A percentile compares a stretch with the other conserved stretches of the same genome.
phyloP scores from a whole-genome alignment of 2,113 vertebrate species.

The Saguinus midas region DNA sequence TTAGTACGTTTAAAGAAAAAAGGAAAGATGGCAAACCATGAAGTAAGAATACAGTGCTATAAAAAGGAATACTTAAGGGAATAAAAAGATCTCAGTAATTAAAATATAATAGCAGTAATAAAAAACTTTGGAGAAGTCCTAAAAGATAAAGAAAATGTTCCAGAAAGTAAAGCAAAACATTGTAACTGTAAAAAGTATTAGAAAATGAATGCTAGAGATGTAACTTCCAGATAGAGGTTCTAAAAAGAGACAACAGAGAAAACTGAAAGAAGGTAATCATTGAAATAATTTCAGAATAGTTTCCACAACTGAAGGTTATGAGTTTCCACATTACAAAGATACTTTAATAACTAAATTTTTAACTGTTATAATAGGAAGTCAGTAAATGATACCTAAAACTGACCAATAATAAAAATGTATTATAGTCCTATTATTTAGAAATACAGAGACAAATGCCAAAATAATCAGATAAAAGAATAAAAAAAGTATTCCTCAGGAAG shows the following conservation, averaged over 20 bases:
- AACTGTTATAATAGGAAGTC: not conserved
- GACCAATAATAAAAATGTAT: not conserved
- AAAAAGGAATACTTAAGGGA: not conserved
- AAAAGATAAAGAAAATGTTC: not conserved
- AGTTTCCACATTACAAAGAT: not conserved
- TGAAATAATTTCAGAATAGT: not conserved
- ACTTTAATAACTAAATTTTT: not conserved
- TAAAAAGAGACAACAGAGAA: not conserved
- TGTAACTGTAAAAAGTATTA: not conserved
- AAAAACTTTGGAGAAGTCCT: not conserved
- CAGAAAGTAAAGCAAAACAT: not conserved
- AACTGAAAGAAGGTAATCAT: not conserved
- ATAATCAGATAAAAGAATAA: not conserved
- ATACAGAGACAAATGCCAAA: not conserved
- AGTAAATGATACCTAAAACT: not conserved
- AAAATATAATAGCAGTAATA: not conserved
- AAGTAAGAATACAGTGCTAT: not conserved
- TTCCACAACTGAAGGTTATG: not conserved
- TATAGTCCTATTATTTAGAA: not conserved
- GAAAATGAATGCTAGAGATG: not conserved
- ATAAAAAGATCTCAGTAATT: not conserved
- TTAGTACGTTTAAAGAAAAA: not conserved
- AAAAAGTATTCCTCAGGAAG: not conserved
- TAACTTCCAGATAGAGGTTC: not conserved
- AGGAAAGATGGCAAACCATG: not conserved